These are phyloP conservation scores for Phrixothrix hirtus DNA, from an alignment of 2,888 invertebrate genomes.

Conservation along the genomic window DNA sequence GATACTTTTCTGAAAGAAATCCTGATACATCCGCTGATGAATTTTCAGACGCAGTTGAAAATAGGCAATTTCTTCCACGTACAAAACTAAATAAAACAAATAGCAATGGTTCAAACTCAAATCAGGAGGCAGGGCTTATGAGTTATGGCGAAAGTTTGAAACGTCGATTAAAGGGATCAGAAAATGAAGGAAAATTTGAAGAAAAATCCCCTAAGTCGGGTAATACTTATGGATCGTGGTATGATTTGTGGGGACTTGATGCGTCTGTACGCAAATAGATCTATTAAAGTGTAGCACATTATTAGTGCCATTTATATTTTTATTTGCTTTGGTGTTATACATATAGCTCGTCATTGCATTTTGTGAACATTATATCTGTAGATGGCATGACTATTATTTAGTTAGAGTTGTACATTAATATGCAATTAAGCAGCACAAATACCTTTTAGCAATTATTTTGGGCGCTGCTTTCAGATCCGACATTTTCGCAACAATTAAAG, in stretches of 20 bases:
- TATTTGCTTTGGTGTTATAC: conserved; percentile 26
- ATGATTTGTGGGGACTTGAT: conserved; percentile 83
- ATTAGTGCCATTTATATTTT: conserved; percentile 24
- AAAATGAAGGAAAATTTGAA: conserved; percentile 52
- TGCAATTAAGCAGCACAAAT: too few species aligned
- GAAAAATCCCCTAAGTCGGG: conserved; percentile 63
- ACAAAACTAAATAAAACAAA: conserved; percentile 69
- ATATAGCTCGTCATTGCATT: conserved; percentile 5
- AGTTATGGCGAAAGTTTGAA: conserved; percentile 56
- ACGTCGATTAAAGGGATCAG: conserved; percentile 53
- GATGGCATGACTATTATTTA: too few species aligned
- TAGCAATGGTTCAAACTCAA: conserved; percentile 49
- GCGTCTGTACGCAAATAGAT: conserved; percentile 59
- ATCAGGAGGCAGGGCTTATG: conserved; percentile 50
- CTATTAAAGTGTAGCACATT: too few species aligned
- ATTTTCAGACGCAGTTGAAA: conserved; percentile 53
- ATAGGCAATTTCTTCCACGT: conserved; percentile 67
- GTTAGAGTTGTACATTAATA: too few species aligned
- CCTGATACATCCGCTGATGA: conserved; percentile 53
- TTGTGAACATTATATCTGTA: background rate
- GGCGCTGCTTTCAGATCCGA: conserved; percentile 67
- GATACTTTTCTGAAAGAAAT: conserved; percentile 43
- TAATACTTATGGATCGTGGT: conserved; percentile 86
- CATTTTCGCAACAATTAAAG: conserved; percentile 86
- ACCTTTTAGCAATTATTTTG: conserved; percentile 20